These are phyloP conservation scores for Pangasius krempfi DNA, from an alignment of 2,797 vertebrate genomes.

Conservation along the genomic window DNA sequence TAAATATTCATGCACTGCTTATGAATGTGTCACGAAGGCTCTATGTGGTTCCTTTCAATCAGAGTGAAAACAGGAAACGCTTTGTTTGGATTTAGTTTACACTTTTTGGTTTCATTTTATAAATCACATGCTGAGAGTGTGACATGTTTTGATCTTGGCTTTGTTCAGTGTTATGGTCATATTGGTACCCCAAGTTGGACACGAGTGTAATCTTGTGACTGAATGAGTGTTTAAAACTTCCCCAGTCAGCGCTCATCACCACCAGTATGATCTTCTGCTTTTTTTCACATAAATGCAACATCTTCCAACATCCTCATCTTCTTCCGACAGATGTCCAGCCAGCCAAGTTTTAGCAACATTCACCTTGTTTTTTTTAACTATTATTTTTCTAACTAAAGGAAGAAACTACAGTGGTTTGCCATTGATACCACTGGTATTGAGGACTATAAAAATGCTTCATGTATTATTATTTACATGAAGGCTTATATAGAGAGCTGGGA, in stretches of 20 bases:
- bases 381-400: background rate
- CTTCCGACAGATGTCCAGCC: background rate
- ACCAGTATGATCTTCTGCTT: conserved; percentile 47
- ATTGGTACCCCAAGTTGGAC: conserved; percentile 19
- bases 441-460: background rate
- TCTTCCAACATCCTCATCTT: conserved; percentile 8
- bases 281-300: conserved; percentile 36
- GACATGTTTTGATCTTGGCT: conserved; percentile 45
- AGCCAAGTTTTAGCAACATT: background rate
- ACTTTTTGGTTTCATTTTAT: conserved; percentile 9
- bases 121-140: conserved; percentile 27
- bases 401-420: background rate
- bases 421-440: background rate
- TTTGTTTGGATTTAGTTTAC: conserved; percentile 15
- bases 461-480: background rate
- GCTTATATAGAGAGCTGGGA: background rate
- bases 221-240: conserved; percentile 31
- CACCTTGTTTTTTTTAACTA: background rate
- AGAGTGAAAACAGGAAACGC: background rate
- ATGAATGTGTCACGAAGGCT: background rate
- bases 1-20: background rate
- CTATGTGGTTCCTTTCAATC: background rate
- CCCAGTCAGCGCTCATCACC: background rate
- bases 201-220: conserved; percentile 54
- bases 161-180: conserved; percentile 35